Conservation (phyloP, 2,797 vertebrate genomes). For the Iguana delicatissima region DNA sequence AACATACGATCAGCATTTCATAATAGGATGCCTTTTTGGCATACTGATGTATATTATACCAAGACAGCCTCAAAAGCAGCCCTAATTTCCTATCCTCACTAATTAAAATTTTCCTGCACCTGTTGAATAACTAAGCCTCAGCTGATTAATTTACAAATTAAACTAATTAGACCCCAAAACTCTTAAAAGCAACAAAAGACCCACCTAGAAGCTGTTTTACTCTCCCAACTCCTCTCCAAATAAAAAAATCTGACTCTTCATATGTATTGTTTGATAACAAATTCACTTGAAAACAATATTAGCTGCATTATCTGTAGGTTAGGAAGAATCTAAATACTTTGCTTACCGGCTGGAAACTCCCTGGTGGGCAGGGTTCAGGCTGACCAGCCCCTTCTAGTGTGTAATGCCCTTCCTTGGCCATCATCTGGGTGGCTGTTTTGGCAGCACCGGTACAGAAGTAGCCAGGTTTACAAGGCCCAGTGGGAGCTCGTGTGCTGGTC, state of each 20-base stretch:
- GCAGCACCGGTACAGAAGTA: slow-evolving; percentile 88
- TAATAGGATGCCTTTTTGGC: not conserved
- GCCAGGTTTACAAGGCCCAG: slow-evolving; percentile 85
- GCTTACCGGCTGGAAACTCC: slow-evolving; percentile 89
- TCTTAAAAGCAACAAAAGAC: not conserved
- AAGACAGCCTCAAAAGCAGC: not conserved
- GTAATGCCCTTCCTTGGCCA: slow-evolving; percentile 84
- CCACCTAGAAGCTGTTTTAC: not conserved
- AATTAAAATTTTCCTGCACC: not conserved
- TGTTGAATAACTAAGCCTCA: not conserved
- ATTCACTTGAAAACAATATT: not conserved
- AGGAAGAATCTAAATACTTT: not conserved
- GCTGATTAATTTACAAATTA: not conserved
- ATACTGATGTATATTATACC: not conserved
- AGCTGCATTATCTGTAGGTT: not conserved
- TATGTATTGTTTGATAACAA: not conserved
- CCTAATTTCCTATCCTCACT: not conserved
- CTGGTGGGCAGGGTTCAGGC: slow-evolving; percentile 82
- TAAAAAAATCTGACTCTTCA: too few relatives aligned
- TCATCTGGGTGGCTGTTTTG: slow-evolving; percentile 81
- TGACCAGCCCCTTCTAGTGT: slow-evolving; percentile 81
- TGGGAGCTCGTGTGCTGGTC: slow-evolving; percentile 81
- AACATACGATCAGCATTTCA: not conserved
- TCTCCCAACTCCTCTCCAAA: too few relatives aligned
- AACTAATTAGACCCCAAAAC: not conserved